Base-by-base conservation (phyloP, 2,113 vertebrate species). In the Sinocyclocheilus anophthalmus region DNA sequence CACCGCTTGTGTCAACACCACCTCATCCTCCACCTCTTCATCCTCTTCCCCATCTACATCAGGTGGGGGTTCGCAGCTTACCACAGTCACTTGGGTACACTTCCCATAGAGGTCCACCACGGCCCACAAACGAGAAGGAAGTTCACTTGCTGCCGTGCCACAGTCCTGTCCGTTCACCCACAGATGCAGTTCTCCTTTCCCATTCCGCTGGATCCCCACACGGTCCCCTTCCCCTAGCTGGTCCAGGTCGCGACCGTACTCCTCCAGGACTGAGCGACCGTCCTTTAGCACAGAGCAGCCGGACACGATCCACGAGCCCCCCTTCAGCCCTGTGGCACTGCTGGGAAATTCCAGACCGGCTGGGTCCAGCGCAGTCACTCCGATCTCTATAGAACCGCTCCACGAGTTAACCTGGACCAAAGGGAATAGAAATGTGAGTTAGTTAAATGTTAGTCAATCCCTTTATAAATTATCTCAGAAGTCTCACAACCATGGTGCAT, bases 141-240 rank as follows among this genome's bases (percentile, higher is more conserved):
- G 88, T 85, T 96, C 96, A 0, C 93, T 92, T 48, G 97, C 96
- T 0, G 97, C 97, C 0, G 94, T 92, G 0, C 97, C 97, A 0
- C 97, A 97, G 93, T 98, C 97, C 91, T 95, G 96, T 20, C 97
- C 97, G 39, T 98, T 98, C 22, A 98, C 96, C 97, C 97, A 98
- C 45, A 98, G 95, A 90, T 96, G 96, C 57, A 98, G 95, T 89
- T 97, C 96, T 1, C 97, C 97, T 0, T 90, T 93, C 37, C 91
- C 88, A 3, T 94, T 96, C 57, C 96, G 94, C 91, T 98, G 97
- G 57, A 98, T 96, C 76, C 97, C 97, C 86, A 98, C 97, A 0
- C 94, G 94, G 93, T 97, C 97, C 20, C 97, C 97, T 90, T 97
- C 97, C 0, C 94, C 94, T 12, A 98, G 93, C 95, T 97, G 96